Percentiles rank a stretch among this genome's conserved stretches.
Evolutionary conservation across 2,113 vertebrate genomes (phyloP).

Genomic region (Cepphus grylle): DNA sequence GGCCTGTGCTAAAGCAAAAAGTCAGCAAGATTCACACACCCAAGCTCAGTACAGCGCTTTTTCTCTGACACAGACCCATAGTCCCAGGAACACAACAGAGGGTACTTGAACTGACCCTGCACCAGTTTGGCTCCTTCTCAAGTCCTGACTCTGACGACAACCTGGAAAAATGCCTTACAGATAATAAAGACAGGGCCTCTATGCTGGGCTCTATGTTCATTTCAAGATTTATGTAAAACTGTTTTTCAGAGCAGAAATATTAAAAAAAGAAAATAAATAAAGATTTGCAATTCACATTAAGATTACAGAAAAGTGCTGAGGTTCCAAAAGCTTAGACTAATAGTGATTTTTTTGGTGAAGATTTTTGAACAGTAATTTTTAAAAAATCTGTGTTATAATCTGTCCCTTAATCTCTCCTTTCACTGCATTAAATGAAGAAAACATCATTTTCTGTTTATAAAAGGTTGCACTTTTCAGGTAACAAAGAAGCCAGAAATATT

Average conservation of each 20-base stretch:
- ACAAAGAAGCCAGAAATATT: neutral
- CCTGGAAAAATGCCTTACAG: neutral
- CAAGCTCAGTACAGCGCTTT: fast-evolving
- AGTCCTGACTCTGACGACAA: neutral
- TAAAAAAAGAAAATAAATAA: neutral
- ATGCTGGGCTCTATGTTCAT: neutral
- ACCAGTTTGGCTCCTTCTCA: neutral
- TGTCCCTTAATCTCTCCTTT: neutral
- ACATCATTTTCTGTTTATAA: neutral
- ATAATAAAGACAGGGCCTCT: neutral
- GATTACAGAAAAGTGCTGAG: neutral
- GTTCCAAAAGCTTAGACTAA: neutral
- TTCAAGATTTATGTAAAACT: neutral
- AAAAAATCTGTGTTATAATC: neutral
- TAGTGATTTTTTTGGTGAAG: neutral
- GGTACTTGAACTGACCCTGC: neutral
- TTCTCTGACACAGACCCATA: fast-evolving
- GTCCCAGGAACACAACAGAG: neutral
- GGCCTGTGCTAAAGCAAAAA: neutral
- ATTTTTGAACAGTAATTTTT: neutral
- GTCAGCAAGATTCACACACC: neutral
- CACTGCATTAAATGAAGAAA: neutral
- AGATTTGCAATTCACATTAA: neutral
- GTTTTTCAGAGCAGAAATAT: neutral
- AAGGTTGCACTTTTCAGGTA: neutral